Evolutionary conservation across 2,797 vertebrate species (phyloP).

Genomic region (Chiroxiphia lanceolata): DNA sequence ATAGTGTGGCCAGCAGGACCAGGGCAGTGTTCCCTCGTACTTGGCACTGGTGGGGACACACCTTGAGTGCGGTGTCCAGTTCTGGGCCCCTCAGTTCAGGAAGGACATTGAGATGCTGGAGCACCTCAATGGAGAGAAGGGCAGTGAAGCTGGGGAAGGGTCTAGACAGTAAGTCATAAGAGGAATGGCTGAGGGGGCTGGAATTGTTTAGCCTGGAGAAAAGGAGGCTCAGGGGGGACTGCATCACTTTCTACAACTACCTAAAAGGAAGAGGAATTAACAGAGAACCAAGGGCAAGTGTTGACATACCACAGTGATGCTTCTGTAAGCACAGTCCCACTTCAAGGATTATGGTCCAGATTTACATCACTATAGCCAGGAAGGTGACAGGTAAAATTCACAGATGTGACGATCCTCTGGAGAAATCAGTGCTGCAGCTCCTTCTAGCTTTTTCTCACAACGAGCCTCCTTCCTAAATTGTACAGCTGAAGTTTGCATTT

Average conservation of each 20-base stretch:
- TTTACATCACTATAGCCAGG: not conserved
- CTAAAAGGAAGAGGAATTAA: not conserved
- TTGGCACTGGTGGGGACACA: not conserved
- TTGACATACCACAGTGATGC: not conserved
- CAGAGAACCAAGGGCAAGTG: not conserved
- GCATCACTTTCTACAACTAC: not conserved
- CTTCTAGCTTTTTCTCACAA: not conserved
- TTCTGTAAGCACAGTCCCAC: accelerated
- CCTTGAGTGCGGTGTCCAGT: not conserved
- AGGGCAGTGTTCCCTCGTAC: not conserved
- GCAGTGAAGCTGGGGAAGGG: not conserved
- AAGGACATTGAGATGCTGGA: not conserved
- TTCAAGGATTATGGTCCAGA: not conserved
- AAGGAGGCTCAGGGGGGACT: not conserved
- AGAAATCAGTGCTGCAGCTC: not conserved
- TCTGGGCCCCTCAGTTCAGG: not conserved
- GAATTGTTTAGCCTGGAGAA: not conserved
- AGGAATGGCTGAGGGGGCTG: not conserved
- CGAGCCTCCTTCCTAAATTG: not conserved
- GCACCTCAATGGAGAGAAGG: not conserved
- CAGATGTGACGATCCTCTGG: accelerated
- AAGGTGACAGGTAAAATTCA: not conserved
- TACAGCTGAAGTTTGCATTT: not conserved
- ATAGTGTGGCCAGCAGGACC: accelerated
- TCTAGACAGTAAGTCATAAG: not conserved